Base-by-base conservation (phyloP, 2,888 invertebrate genomes). In the Autographa pulchrina region DNA sequence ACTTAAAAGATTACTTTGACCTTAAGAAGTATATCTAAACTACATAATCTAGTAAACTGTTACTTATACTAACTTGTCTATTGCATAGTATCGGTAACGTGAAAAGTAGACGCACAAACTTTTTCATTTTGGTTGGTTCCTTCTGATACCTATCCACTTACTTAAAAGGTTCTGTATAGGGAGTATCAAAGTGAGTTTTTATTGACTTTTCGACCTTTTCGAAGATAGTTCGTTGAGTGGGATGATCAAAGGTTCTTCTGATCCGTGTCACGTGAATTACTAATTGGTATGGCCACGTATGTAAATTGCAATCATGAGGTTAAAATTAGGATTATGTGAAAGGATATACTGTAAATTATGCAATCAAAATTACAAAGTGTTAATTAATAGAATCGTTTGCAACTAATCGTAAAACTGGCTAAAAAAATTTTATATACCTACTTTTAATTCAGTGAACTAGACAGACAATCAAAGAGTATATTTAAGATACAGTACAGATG, bases 161-260 rank as follows among this genome's bases (percentile, higher is more conserved):
- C 11, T 25, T 20, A 25, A 56, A 56, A 20, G 54, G 25, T 25
- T n/a, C 4, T 25, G 13, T 13, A 56, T 2, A 54, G 18, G 20
- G 13, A 2, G 11, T 56, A 20, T 54, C 54, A 54, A 54, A 54
- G 54, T 11, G 20, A 56, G 20, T 56, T 56, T 56, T 25, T 56
- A 56, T 56, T 56, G 54, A 56, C 54, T 56, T 56, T 20, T 13
- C 8, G 14, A n/a, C 48, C 54, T 56, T 56, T 56, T 13, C n/a
- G 20, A 11, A 20, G 25, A 14, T 56, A 20, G 25, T 20, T 5
- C 8, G 18, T 54, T 54, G 3, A 13, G 54, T 56, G 54, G 54
- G 54, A 56, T 13, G 54, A 13, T 56, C 54, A 56, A 56, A 56
- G 18, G 2, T 25, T 13, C 13, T 25, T 13, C 20, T 7, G 16